Conservation (phyloP, 2,113 vertebrate species). For the Tautogolabrus adspersus region DNA sequence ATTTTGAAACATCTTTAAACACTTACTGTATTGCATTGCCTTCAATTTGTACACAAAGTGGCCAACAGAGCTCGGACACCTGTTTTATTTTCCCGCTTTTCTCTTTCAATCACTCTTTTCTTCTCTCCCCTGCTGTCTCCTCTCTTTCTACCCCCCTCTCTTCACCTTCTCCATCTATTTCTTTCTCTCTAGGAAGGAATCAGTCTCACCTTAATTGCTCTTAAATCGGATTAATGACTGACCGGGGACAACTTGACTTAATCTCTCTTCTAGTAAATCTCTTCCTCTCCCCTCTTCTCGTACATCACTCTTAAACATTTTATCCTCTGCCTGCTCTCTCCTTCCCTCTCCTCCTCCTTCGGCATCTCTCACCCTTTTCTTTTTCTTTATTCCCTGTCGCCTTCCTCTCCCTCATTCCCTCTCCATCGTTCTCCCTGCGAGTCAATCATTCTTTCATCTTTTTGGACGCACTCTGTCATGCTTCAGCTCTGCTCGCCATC, state of each 20-base stretch:
- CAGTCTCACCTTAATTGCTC: constrained; percentile 86
- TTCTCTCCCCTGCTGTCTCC: constrained; percentile 44
- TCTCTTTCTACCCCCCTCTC: constrained; percentile 56
- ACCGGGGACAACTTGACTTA: constrained; percentile 85
- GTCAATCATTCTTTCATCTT: constrained; percentile 56
- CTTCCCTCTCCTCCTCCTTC: constrained; percentile 13
- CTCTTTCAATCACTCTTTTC: constrained; percentile 69
- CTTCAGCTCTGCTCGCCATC: constrained; percentile 49
- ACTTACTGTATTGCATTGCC: background rate
- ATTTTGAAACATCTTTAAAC: background rate
- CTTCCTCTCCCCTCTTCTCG: constrained; percentile 68
- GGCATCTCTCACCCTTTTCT: background rate
- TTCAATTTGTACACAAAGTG: constrained; percentile 27
- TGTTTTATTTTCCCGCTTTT: constrained; percentile 62
- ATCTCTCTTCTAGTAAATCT: constrained; percentile 84
- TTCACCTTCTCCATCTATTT: constrained; percentile 75
- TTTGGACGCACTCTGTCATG: constrained; percentile 56
- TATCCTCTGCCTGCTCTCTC: constrained; percentile 48
- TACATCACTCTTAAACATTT: constrained; percentile 75
- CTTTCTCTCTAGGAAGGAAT: constrained; percentile 81
- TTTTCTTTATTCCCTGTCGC: constrained; percentile 15
- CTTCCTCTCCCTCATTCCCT: constrained; percentile 25
- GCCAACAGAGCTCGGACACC: constrained; percentile 47
- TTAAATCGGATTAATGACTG: constrained; percentile 88
- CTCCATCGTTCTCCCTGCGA: constrained; percentile 31